A percentile compares a stretch with the other conserved stretches of the same genome.
Evolutionary conservation across 2,113 vertebrate species (phyloP).

Genomic region (Taxidea taxus): DNA sequence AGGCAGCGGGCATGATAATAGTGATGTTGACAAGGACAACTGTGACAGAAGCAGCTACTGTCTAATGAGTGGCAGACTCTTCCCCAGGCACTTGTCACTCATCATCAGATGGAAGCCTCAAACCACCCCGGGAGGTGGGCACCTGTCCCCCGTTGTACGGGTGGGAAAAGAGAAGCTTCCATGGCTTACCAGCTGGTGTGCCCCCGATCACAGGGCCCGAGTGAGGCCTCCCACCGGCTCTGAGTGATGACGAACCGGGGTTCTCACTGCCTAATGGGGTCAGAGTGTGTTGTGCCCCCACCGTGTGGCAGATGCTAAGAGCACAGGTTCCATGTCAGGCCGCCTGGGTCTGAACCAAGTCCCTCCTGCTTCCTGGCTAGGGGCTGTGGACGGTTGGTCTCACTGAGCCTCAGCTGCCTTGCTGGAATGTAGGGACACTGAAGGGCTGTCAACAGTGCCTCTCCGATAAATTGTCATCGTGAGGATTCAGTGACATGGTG

Average conservation of each 20-base stretch:
- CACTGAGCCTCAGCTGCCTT: neutral
- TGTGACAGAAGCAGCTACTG: neutral
- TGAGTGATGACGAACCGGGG: neutral
- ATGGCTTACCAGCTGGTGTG: neutral
- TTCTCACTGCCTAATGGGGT: neutral
- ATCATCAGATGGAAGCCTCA: neutral
- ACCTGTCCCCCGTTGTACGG: neutral
- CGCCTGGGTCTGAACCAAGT: neutral
- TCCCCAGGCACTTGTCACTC: neutral
- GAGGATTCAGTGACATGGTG: neutral
- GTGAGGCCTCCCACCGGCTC: neutral
- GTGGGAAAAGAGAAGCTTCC: neutral
- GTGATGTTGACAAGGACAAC: neutral
- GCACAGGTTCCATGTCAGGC: neutral
- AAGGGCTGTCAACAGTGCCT: neutral
- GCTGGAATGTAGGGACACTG: neutral
- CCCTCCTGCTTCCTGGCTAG: neutral
- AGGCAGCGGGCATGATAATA: neutral
- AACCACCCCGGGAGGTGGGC: neutral
- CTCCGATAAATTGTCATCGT: rapidly evolving
- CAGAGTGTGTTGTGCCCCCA: neutral
- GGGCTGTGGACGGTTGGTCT: neutral
- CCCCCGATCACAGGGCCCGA: neutral
- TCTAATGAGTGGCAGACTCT: neutral
- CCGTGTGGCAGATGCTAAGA: neutral